These are phyloP conservation scores for Pelosia muscerda DNA, from an alignment of 2,888 invertebrate species.

Conservation along the genomic window DNA sequence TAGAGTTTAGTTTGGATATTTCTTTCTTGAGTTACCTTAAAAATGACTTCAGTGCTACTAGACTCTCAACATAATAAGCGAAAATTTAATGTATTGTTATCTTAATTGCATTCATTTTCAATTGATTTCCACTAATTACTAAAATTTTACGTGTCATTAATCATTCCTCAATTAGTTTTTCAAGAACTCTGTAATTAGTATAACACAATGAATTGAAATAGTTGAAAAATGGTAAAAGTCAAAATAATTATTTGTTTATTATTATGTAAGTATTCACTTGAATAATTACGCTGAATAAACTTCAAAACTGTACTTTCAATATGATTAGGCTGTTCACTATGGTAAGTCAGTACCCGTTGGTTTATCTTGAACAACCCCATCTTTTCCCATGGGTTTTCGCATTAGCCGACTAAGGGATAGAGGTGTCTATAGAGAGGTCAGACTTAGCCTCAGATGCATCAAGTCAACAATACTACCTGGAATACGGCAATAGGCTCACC, in stretches of 20 bases:
- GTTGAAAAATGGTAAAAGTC: not conserved
- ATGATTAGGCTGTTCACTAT: too few relatives aligned
- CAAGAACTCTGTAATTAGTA: not conserved
- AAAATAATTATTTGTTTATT: constrained; percentile 7
- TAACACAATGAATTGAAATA: not conserved
- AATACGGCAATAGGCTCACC: too few relatives aligned
- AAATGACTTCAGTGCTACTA: not conserved
- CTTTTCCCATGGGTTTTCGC: too few relatives aligned
- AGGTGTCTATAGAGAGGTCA: too few relatives aligned
- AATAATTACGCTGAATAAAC: not conserved
- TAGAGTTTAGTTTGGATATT: too few relatives aligned
- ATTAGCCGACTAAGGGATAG: too few relatives aligned
- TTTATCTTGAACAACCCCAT: too few relatives aligned
- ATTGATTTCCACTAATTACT: constrained; percentile 10
- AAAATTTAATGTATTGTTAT: not conserved
- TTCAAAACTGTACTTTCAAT: not conserved
- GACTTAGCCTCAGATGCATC: too few relatives aligned
- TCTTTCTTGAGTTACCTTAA: too few relatives aligned
- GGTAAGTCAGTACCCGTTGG: too few relatives aligned
- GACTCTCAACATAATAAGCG: not conserved
- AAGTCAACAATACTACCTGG: too few relatives aligned
- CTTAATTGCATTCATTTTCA: constrained; percentile 13
- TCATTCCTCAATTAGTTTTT: constrained; percentile 7
- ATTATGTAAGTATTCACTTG: constrained; percentile 7
- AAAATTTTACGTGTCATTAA: not conserved